These are phyloP conservation scores for Onychomys torridus DNA, from an alignment of 2,797 vertebrate species.

Conservation along the genomic window DNA sequence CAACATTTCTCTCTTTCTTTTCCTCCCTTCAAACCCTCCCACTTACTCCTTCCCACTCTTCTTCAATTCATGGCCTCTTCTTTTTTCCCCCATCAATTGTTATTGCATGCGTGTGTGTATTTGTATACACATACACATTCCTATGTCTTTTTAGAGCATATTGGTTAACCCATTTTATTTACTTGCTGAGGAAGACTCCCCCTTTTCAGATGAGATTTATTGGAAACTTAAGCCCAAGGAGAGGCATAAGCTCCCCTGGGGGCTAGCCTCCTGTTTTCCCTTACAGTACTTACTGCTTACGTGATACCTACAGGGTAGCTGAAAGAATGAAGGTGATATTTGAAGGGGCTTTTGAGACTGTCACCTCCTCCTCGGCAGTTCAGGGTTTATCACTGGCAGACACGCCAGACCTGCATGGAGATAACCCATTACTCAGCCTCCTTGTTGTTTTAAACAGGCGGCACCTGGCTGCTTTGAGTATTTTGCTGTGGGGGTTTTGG, in stretches of 20 bases:
- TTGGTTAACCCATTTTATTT: not conserved
- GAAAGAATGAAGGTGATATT: not conserved
- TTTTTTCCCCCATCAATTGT: not conserved
- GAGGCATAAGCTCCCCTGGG: not conserved
- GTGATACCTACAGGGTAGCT: not conserved
- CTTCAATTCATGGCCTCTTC: not conserved
- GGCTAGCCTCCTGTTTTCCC: not conserved
- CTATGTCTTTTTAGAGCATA: not conserved
- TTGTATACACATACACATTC: not conserved
- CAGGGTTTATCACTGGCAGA: not conserved
- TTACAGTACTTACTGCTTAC: not conserved
- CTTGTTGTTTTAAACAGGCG: conserved; percentile 61
- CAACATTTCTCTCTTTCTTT: not conserved
- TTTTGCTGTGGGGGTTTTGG: conserved; percentile 58
- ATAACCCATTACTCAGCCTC: not conserved
- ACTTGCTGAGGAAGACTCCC: not conserved
- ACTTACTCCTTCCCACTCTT: not conserved
- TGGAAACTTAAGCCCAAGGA: not conserved
- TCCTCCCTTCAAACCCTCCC: not conserved
- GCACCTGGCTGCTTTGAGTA: not conserved
- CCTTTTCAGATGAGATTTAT: not conserved
- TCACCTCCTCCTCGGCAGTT: not conserved
- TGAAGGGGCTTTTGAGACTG: not conserved
- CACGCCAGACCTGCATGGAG: not conserved
- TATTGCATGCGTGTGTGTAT: not conserved